Evolutionary conservation across 1,140 invertebrate genomes (phyloP).

Genomic region (Trissolcus basalis): DNA sequence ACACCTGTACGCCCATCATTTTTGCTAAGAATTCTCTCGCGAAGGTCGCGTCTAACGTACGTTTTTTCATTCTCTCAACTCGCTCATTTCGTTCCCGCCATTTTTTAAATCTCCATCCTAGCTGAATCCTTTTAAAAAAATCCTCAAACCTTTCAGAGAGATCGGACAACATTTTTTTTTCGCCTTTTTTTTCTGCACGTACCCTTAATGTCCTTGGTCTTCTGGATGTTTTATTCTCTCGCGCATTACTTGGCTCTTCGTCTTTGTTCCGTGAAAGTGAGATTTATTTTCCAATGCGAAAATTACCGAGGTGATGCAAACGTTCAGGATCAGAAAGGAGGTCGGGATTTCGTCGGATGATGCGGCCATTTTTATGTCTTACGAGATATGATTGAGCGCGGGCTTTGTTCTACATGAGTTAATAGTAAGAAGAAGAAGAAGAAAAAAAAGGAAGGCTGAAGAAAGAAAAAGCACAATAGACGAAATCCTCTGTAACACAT

Average conservation of each 20-base stretch:
- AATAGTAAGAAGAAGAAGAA: not conserved
- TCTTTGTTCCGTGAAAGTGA: constrained; percentile 37
- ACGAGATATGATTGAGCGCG: constrained; percentile 24
- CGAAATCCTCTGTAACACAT: no score
- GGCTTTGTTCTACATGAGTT: constrained; percentile 16
- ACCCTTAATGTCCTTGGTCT: not conserved
- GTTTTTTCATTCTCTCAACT: not conserved
- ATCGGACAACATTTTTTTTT: no score
- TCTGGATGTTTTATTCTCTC: not conserved
- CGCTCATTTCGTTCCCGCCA: constrained; percentile 5
- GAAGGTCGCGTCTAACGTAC: constrained; percentile 7
- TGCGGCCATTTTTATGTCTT: constrained; percentile 40
- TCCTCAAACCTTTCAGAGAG: no score
- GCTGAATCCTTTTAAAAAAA: no score
- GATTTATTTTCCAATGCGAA: constrained; percentile 42
- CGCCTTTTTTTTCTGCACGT: no score
- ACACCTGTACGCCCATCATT: constrained; percentile 39
- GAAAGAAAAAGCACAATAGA: no score
- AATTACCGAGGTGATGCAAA: constrained; percentile 33
- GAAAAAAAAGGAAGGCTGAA: no score
- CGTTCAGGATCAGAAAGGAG: constrained; percentile 28
- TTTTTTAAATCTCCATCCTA: no score
- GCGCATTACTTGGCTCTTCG: constrained; percentile 8
- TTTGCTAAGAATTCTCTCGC: no score
- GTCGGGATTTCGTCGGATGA: constrained; percentile 42